Evolutionary conservation across 1,140 invertebrate species (phyloP), one percentile per base, ranked within the genome.

Genomic region (Aporrectodea caliginosa): DNA sequence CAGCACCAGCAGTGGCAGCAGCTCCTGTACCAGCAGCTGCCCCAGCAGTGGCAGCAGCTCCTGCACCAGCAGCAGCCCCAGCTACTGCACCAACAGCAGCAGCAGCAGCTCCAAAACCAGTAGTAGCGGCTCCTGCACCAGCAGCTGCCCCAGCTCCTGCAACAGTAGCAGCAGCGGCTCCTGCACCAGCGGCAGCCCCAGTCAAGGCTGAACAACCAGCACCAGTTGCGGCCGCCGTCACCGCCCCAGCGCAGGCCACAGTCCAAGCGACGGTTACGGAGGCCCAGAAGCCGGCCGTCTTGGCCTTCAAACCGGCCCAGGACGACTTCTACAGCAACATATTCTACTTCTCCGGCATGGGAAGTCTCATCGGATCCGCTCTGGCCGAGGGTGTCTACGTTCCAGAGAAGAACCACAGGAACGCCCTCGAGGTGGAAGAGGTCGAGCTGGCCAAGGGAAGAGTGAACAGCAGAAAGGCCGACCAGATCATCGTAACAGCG

Each of bases 321-420:
- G 79, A 80, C 27, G 79, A 80, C 16, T 75, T 80, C 30, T 80
- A 76, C 69, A 70, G 16, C 30, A 77, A 70, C 43, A 76, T 80
- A 29, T 80, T 80, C 69, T 80, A 80, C 79, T 80, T 80, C 69
- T 80, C 79, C 16, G 79, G 79, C 34, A 80, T 80, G 79, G 75
- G 79, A 14, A 80, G 35, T 29, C 58, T 80, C 22, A 73, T 80
- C 16, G 79, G 79, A 1, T 77, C 75, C 22, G 68, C 79, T 16
- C 69, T 80, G 33, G 68, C 79, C 6, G 70, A 70, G n/a, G 79
- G 79, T 16, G 70, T 80, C 32, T 80, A 80, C 75, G 79, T 80
- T 35, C 75, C 79, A 2, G 79, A 80, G 31, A 71, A 77, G 31
- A 77, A 69, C 32, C 75, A 77, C n/a, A 30, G 71, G 6, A 77